phyloP scores from a whole-genome alignment of 2,888 invertebrate genomes.

The Herminia tarsipennalis region DNA sequence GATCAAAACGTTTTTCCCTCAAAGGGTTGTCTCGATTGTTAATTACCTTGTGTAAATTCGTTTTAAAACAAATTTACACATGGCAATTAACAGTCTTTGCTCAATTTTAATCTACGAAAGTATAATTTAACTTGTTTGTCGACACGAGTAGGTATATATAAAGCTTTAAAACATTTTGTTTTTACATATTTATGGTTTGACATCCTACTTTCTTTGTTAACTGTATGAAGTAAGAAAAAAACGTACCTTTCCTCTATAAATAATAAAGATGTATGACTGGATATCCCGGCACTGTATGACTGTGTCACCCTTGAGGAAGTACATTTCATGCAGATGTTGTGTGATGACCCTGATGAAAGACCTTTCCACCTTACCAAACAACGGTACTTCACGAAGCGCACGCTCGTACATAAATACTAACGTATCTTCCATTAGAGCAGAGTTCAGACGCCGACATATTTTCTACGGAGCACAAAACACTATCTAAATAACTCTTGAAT shows the following conservation, averaged over 20 bases:
- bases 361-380: conserved; percentile 81
- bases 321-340: conserved; percentile 81
- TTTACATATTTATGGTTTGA: too few species aligned
- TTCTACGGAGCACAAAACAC: conserved; percentile 47
- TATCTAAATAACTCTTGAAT: conserved; percentile 11
- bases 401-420: conserved; percentile 82
- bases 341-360: conserved; percentile 84
- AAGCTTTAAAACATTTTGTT: too few species aligned
- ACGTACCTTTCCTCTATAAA: conserved; percentile 80
- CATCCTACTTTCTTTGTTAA: background rate
- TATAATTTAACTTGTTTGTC: too few species aligned
- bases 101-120: too few species aligned
- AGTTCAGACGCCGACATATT: conserved; percentile 80
- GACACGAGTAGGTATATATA: too few species aligned
- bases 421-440: conserved; percentile 83
- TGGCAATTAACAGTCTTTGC: too few species aligned
- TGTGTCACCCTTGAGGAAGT: conserved; percentile 78
- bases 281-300: conserved; percentile 80
- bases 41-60: too few species aligned
- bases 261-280: conserved; percentile 77
- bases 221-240: background rate
- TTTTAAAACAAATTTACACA: too few species aligned
- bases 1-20: too few species aligned
- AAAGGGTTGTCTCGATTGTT: too few species aligned
- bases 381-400: conserved; percentile 80